phyloP scores from a whole-genome alignment of 2,888 invertebrate species.

The Poecilobothrus nobilitatus region DNA sequence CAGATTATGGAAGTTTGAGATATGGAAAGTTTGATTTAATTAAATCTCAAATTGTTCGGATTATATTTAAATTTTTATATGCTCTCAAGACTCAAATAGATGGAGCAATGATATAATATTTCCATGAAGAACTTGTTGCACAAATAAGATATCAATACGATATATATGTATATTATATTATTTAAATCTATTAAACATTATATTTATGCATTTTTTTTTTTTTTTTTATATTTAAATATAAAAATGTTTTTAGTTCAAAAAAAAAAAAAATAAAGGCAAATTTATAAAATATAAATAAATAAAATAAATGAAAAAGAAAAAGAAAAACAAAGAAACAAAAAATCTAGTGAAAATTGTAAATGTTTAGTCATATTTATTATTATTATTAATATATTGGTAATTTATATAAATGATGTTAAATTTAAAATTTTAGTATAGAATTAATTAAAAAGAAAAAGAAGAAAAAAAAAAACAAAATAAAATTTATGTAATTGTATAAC shows the following conservation, averaged over 20 bases:
- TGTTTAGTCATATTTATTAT: neutral
- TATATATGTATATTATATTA: too few relatives aligned
- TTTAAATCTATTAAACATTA: neutral
- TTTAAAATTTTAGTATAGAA: neutral
- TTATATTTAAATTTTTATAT: too few relatives aligned
- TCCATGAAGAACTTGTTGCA: too few relatives aligned
- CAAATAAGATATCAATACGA: too few relatives aligned
- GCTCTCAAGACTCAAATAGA: too few relatives aligned
- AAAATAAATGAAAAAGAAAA: too few relatives aligned
- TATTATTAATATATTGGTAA: neutral
- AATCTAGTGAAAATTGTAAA: neutral
- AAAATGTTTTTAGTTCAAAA: neutral
- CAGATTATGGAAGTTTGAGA: too few relatives aligned
- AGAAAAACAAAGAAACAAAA: too few relatives aligned
- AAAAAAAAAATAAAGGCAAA: neutral
- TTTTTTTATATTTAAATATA: neutral
- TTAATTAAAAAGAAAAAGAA: neutral
- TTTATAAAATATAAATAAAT: neutral
- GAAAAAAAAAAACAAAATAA: neutral
- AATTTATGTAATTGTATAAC: constrained; percentile 6
- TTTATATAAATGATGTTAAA: neutral
- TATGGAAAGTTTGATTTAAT: too few relatives aligned
- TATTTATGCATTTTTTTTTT: neutral
- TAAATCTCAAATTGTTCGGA: too few relatives aligned
- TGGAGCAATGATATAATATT: too few relatives aligned